A percentile compares a stretch with the other conserved stretches of the same genome.
These are phyloP conservation scores for Thunnus maccoyii DNA, from an alignment of 2,113 vertebrate genomes.

Conservation along the genomic window DNA sequence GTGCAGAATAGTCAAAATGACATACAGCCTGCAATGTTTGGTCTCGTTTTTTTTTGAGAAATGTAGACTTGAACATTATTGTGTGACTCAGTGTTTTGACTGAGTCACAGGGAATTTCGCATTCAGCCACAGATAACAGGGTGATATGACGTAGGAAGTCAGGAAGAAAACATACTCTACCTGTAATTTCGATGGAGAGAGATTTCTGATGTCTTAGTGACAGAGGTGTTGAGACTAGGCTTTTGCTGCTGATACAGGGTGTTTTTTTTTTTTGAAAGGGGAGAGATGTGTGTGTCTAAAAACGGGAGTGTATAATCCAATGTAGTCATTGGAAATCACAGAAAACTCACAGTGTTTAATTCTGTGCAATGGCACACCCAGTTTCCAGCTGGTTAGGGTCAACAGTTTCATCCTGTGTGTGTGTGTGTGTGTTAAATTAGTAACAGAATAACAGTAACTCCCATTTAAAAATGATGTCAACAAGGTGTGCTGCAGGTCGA, in stretches of 20 bases:
- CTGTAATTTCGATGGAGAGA: neutral
- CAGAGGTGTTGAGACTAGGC: neutral
- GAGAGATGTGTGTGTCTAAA: too few relatives aligned
- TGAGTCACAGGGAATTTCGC: neutral
- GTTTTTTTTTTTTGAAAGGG: neutral
- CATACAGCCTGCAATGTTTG: neutral
- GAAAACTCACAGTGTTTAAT: neutral
- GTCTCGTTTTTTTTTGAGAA: neutral
- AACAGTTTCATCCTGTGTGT: neutral
- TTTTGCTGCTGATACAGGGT: neutral
- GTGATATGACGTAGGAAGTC: neutral
- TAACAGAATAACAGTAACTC: conserved; percentile 32
- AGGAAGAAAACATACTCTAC: neutral
- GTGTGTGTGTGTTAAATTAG: neutral
- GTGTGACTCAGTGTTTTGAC: conserved; percentile 2
- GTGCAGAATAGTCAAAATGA: neutral
- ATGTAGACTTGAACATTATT: neutral
- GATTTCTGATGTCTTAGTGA: neutral
- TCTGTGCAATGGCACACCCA: neutral
- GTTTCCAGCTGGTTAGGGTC: neutral
- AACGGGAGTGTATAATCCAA: too few relatives aligned
- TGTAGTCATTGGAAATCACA: too few relatives aligned
- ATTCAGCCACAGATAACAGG: conserved; percentile 4
- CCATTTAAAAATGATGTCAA: conserved; percentile 7
- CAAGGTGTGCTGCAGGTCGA: neutral